Evolutionary conservation across 2,113 vertebrate species (phyloP), one percentile per base, ranked within the genome.

Genomic region (Cichladusa arquata): DNA sequence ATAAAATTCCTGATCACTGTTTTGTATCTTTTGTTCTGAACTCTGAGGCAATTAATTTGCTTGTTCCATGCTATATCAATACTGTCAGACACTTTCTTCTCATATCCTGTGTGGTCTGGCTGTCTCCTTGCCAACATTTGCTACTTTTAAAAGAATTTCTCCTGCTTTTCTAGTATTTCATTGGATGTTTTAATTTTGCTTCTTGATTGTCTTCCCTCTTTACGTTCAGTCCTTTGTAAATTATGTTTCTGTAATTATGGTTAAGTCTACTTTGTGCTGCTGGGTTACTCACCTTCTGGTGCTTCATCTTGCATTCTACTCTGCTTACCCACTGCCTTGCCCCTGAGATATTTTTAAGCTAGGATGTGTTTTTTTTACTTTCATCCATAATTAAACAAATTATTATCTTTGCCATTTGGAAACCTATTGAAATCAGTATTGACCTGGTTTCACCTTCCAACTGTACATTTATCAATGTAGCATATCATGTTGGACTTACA

Each of bases 11-110:
- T 71, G 50, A 84, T 95, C 60, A 51, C 79, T 74, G 66, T 88
- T 91, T 82, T 94, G 65, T 82, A 16, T 44, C 50, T 96, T 83
- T 83, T 93, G 69, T 86, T 12, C 92, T 88, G 83, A 92, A 92
- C 62, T 86, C 71, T 34, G 31, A 76, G 88, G 88, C 22, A 53
- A 79, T 93, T 81, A 62, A 81, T 86, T 91, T 69, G n/a, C 28
- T 31, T 69, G 47, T 88, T 96, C 81, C 33, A 20, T 84, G 25
- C 50, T 57, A 1, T 25, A 11, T 57, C 70, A 81, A 16, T 81
- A 18, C 56, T 90, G 65, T 86, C 91, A 95, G 93, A 80, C 66
- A 19, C 69, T 66, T 94, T 73, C 56, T 92, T 81, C 15, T 25
- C 45, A 24, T 12, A 31, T 57, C 56, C 19, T 58, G 81, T 95